Percentiles rank a stretch among this genome's conserved stretches.
Conservation (phyloP, 35 echinoderm and acorn worm species). For the Ophioderma brevispina region DNA sequence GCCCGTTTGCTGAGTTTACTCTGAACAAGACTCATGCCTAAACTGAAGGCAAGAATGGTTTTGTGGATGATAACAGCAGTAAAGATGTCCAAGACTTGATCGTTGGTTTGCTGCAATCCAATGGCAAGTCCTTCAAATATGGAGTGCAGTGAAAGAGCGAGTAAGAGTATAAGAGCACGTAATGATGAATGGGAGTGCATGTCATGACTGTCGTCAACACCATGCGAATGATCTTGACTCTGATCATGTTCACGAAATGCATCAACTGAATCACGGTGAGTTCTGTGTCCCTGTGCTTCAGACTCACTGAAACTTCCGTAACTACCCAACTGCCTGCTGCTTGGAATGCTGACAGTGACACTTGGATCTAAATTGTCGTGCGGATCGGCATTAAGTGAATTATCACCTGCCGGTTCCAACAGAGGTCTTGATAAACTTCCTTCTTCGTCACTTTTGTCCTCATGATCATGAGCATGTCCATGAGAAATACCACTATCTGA, state of each 20-base stretch:
- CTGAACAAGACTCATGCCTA: constrained; percentile 82
- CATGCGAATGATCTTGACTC: neutral
- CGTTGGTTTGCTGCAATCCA: constrained; percentile 48
- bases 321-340: neutral
- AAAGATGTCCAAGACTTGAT: constrained; percentile 63
- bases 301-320: neutral
- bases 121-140: constrained; percentile 90
- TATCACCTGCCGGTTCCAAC: neutral
- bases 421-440: neutral
- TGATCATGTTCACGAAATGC: neutral
- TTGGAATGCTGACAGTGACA: neutral
- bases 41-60: constrained; percentile 85
- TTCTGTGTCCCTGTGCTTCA: neutral
- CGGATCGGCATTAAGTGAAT: too few species aligned
- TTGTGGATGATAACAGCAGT: constrained; percentile 87
- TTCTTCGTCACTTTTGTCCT: neutral
- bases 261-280: neutral
- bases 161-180: constrained; percentile 64
- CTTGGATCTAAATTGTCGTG: too few species aligned
- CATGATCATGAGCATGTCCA: neutral
- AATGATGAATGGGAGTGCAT: constrained; percentile 64
- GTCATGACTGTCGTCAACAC: constrained; percentile 58
- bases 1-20: constrained; percentile 52
- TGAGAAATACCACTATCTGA: neutral
- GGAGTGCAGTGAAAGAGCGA: constrained; percentile 84